Evolutionary conservation across 1,140 invertebrate genomes (phyloP), one percentile per base, ranked within the genome.

Genomic region (Harpegnathos saltator): DNA sequence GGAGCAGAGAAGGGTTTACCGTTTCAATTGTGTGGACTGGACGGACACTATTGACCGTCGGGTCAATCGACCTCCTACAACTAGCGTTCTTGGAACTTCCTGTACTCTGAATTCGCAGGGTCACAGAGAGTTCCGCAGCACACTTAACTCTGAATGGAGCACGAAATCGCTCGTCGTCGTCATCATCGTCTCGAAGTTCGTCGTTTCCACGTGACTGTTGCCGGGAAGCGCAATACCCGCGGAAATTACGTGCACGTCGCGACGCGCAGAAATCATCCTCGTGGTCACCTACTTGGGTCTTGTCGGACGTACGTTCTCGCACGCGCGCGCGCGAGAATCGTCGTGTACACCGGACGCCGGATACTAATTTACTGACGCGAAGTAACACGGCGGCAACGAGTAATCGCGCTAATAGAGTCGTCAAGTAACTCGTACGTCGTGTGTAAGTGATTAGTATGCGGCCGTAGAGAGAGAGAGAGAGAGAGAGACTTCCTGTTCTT

Each of bases 11-110:
- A 71, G 82, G 71, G 29, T 87, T 44, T n/a, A 24, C n/a, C 71
- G 62, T 86, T 72, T 86, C 78, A 86, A 77, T 77, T 68, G 71
- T 69, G 44, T n/a, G n/a, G n/a, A n/a, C 75, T 12, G 26, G 17
- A 19, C 12, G 65, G 80, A 80, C 85, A 84, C 7, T 44, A 87
- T 81, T 68, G 54, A 54, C 24, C 50, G 50, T 0, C 24, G 7
- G 81, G 75, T 58, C 75, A 19, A 74, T 84, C 59, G 66, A 29
- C 15, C 69, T 73, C 17, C 62, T 26, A 19, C 54, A 85, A 58
- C 56, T 59, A 65, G 59, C 62, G 58, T 87, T 84, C 85, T 56
- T 58, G 56, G 62, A 86, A 87, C 26, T 65, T 85, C 58, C 52
- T 58, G 48, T 62, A 44, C 9, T 22, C 12, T 29, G 26, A 29